Conservation (phyloP, 2,888 invertebrate species). For the Ornithoptera alexandrae region DNA sequence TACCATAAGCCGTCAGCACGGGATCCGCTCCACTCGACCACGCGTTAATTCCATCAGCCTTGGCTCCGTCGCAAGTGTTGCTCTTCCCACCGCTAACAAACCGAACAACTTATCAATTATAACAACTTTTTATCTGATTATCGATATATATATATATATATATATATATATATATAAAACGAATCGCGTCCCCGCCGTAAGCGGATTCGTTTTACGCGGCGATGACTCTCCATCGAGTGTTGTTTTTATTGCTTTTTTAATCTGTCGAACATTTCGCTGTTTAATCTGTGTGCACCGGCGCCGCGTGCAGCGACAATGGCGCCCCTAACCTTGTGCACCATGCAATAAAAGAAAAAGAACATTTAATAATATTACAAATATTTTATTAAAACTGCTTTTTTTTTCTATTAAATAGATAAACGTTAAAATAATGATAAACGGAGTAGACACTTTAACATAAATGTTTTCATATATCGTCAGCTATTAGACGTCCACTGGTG, state of each 20-base stretch:
- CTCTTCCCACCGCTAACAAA: constrained; percentile 52
- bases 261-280: constrained; percentile 11
- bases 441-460: too few relatives aligned
- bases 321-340: not conserved
- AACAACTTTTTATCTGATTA: constrained; percentile 72
- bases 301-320: not conserved
- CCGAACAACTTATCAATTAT: constrained; percentile 35
- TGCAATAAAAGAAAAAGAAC: too few relatives aligned
- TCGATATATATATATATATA: constrained; percentile 35
- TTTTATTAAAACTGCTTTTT: too few relatives aligned
- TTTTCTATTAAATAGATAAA: too few relatives aligned
- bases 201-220: constrained; percentile 69
- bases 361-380: too few relatives aligned
- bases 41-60: constrained; percentile 32
- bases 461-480: too few relatives aligned
- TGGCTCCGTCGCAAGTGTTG: constrained; percentile 54
- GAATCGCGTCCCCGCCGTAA: constrained; percentile 57
- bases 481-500: too few relatives aligned
- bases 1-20: not conserved
- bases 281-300: constrained; percentile 1
- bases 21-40: constrained; percentile 34
- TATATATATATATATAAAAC: constrained; percentile 41
- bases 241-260: constrained; percentile 28
- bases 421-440: too few relatives aligned
- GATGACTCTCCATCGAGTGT: constrained; percentile 46